Evolutionary conservation across 2,888 invertebrate species (phyloP).

Genomic region (Epiblema foenella): DNA sequence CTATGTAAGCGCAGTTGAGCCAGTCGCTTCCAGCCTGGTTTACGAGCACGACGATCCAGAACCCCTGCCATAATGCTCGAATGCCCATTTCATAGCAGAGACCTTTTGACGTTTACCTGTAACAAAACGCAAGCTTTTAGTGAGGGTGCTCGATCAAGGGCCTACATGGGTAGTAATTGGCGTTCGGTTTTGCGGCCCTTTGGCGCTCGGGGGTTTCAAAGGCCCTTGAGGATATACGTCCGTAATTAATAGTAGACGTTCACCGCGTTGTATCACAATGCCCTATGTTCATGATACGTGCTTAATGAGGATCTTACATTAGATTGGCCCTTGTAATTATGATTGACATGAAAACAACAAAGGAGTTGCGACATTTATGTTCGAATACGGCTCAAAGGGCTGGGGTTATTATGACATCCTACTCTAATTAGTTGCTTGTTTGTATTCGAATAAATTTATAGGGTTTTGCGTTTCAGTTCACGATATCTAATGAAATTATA

Average conservation of each 20-base stretch:
- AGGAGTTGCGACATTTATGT: slow-evolving; percentile 47
- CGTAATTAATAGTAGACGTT: slow-evolving; percentile 55
- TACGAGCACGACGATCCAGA: slow-evolving; percentile 62
- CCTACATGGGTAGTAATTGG: slow-evolving; percentile 39
- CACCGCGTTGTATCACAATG: slow-evolving; percentile 53
- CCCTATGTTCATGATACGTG: slow-evolving; percentile 53
- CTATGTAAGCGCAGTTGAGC: slow-evolving; percentile 90
- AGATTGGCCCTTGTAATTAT: slow-evolving; percentile 55
- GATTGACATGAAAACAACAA: slow-evolving; percentile 49
- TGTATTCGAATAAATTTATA: slow-evolving; percentile 35
- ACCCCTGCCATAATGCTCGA: slow-evolving; percentile 67
- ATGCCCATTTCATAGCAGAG: slow-evolving; percentile 74
- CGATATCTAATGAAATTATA: slow-evolving; percentile 29
- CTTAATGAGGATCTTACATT: slow-evolving; percentile 55
- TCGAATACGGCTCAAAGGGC: slow-evolving; percentile 28
- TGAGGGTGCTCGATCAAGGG: slow-evolving; percentile 40
- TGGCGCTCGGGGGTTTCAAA: slow-evolving; percentile 39
- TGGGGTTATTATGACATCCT: slow-evolving; percentile 27
- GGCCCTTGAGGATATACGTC: slow-evolving; percentile 44
- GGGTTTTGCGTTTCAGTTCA: slow-evolving; percentile 4
- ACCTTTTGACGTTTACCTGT: slow-evolving; percentile 61
- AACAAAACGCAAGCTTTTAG: slow-evolving; percentile 57
- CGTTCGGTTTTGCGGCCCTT: slow-evolving; percentile 31
- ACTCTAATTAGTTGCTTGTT: slow-evolving; percentile 39
- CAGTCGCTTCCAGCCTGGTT: slow-evolving; percentile 86